Evolutionary conservation across 2,113 vertebrate species (phyloP).

Genomic region (Dunckerocampus dactyliophorus): DNA sequence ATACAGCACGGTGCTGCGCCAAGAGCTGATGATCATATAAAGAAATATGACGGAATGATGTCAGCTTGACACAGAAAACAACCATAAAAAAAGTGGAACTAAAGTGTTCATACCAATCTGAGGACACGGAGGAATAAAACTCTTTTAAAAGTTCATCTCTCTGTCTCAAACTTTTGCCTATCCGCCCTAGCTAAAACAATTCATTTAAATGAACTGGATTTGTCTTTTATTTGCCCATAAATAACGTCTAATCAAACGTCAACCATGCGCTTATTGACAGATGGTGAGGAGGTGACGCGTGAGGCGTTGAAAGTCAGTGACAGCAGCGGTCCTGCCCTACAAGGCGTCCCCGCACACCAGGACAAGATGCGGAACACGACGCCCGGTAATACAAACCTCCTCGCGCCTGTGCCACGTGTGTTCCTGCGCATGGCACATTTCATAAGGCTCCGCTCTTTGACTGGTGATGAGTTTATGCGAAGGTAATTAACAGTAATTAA

Average conservation of each 20-base stretch:
- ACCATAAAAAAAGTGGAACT: background rate
- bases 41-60: constrained; percentile 13
- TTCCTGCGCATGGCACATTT: constrained; percentile 90
- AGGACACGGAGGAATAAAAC: background rate
- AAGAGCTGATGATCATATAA: constrained; percentile 6
- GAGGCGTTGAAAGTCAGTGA: constrained; percentile 22
- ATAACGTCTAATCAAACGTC: constrained; percentile 39
- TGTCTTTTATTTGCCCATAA: constrained; percentile 16
- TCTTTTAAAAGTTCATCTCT: constrained; percentile 7
- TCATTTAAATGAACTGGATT: background rate
- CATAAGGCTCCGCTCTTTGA: constrained; percentile 99
- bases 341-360: constrained; percentile 50
- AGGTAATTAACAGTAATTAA: constrained; percentile 99
- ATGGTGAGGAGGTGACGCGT: constrained; percentile 53
- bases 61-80: background rate
- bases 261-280: constrained; percentile 42
- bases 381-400: constrained; percentile 52
- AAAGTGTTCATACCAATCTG: constrained; percentile 2
- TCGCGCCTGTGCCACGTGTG: constrained; percentile 63
- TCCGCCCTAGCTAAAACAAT: too few species aligned
- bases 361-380: constrained; percentile 57
- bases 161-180: background rate
- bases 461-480: constrained; percentile 99
- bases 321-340: constrained; percentile 55
- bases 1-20: constrained; percentile 7